Evolutionary conservation across 1,140 invertebrate genomes (phyloP).

Genomic region (Bombyx mori): ASM3026992v2 NC_085114.1:14222001-14222500

Average conservation of each 20-base stretch:
- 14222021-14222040: constrained; percentile 85
- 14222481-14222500: too few relatives aligned
- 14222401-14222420: too few relatives aligned
- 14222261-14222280: constrained; percentile 57
- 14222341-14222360: too few relatives aligned
- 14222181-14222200: constrained; percentile 45
- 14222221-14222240: constrained; percentile 81
- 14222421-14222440: too few relatives aligned
- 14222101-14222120: constrained; percentile 35
- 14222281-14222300: constrained; percentile 64
- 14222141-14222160: constrained; percentile 40
- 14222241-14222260: constrained; percentile 49
- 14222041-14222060: constrained; percentile 71
- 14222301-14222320: constrained; percentile 14
- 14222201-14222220: constrained; percentile 83
- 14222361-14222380: too few relatives aligned
- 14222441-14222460: too few relatives aligned
- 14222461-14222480: too few relatives aligned
- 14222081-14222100: constrained; percentile 44
- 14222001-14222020: constrained; percentile 74
- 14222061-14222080: constrained; percentile 42
- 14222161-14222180: constrained; percentile 39
- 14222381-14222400: too few relatives aligned
- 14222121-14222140: constrained; percentile 34
- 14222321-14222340: too few relatives aligned